These are phyloP conservation scores for Eupsittula cactorum DNA, from an alignment of 2,113 vertebrate species.

Conservation along the genomic window DNA sequence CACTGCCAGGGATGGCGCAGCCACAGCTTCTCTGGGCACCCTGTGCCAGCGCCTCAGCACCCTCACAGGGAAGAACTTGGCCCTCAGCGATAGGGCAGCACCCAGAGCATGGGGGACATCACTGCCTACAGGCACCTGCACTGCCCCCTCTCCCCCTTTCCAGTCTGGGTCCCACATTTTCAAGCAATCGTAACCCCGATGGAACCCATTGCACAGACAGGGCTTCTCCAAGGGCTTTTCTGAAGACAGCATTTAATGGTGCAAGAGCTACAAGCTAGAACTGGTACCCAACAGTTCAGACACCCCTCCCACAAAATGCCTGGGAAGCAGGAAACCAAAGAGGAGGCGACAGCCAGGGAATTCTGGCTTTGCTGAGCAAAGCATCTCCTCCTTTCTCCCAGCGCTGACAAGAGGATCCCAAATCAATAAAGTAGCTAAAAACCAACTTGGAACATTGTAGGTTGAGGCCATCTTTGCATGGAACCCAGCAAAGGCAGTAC, in stretches of 20 bases:
- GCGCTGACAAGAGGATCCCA: background rate
- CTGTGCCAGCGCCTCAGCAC: background rate
- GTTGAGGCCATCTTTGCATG: background rate
- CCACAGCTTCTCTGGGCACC: background rate
- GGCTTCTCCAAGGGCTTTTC: background rate
- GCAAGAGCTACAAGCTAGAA: slow-evolving; percentile 18
- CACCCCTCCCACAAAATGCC: background rate
- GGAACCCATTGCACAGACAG: accelerated
- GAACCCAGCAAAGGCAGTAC: background rate
- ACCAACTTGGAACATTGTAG: accelerated
- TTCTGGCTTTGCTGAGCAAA: background rate
- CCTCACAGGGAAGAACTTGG: background rate
- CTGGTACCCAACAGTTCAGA: background rate
- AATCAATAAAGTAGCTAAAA: background rate
- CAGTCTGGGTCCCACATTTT: background rate
- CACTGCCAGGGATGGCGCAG: background rate
- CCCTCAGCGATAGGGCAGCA: too few relatives aligned
- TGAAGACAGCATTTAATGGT: slow-evolving; percentile 59
- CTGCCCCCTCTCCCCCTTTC: too few relatives aligned
- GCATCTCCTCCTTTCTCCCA: background rate
- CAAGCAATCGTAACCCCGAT: accelerated
- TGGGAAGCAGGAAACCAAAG: background rate
- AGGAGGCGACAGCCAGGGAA: accelerated
- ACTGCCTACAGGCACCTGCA: background rate
- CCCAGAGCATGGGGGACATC: accelerated